Evolutionary conservation across 2,797 vertebrate species (phyloP).

Genomic region (Phoxinus dragarum): DNA sequence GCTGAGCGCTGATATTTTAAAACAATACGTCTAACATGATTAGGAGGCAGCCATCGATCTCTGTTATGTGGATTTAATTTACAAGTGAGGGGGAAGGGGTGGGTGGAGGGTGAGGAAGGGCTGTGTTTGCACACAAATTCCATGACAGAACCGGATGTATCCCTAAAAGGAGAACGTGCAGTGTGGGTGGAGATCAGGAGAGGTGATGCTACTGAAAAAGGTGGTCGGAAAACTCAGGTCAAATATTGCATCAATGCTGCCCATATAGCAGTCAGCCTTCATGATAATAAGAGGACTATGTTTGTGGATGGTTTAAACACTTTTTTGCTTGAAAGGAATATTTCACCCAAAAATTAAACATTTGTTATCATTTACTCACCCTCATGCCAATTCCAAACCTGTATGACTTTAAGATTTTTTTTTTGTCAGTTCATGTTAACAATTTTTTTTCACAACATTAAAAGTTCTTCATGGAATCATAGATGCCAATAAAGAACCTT

Average conservation of each 20-base stretch:
- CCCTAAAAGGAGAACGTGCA: slow-evolving; percentile 46
- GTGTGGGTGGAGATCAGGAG: slow-evolving; percentile 33
- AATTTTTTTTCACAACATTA: too few species aligned
- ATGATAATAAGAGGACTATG: background rate
- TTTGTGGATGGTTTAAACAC: background rate
- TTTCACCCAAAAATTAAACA: background rate
- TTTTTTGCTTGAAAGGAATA: background rate
- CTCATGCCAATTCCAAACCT: background rate
- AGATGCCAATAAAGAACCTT: background rate
- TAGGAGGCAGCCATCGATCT: slow-evolving; percentile 82
- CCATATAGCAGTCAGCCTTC: background rate
- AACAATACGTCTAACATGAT: slow-evolving; percentile 83
- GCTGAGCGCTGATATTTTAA: slow-evolving; percentile 83
- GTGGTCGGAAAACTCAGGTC: background rate
- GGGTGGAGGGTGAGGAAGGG: slow-evolving; percentile 39
- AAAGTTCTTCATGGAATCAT: background rate
- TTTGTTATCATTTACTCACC: background rate
- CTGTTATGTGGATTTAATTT: slow-evolving; percentile 80
- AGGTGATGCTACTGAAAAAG: slow-evolving; percentile 43
- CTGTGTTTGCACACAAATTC: slow-evolving; percentile 54
- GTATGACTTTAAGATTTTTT: background rate
- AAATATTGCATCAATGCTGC: background rate
- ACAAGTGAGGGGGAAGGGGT: slow-evolving; percentile 61
- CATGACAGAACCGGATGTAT: slow-evolving; percentile 53
- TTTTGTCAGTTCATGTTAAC: background rate